phyloP scores from a whole-genome alignment of 2,113 vertebrate species.

The Cynocephalus volans region DNA sequence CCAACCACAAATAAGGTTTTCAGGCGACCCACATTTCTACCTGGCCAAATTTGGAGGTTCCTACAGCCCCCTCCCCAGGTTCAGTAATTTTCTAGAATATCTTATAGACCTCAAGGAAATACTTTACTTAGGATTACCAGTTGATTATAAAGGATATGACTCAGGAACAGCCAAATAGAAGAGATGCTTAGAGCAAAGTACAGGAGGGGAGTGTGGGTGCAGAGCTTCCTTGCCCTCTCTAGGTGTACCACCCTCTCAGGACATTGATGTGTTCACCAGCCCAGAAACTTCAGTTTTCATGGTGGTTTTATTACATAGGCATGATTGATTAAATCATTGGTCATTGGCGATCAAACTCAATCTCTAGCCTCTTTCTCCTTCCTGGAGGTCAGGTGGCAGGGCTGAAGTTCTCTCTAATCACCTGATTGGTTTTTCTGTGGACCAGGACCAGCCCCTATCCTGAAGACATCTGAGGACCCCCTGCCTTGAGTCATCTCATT shows the following conservation, averaged over 20 bases:
- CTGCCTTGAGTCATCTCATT: background rate
- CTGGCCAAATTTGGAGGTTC: background rate
- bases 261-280: background rate
- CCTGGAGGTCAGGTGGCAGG: too few relatives aligned
- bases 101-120: background rate
- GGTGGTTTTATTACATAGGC: background rate
- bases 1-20: background rate
- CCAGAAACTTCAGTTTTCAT: background rate
- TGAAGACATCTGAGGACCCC: background rate
- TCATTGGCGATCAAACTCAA: background rate
- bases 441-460: background rate
- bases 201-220: too few relatives aligned
- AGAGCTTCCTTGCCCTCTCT: background rate
- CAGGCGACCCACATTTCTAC: background rate
- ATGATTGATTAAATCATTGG: background rate
- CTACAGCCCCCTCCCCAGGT: too few relatives aligned
- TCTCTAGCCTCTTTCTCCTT: background rate
- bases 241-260: too few relatives aligned
- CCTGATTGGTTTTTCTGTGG: background rate
- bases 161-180: background rate
- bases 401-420: background rate
- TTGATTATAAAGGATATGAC: background rate
- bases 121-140: background rate
- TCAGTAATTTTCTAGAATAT: background rate
- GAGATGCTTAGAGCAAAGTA: background rate